Conservation (phyloP, 2,113 vertebrate species). For the Oreochromis spilurus region DNA sequence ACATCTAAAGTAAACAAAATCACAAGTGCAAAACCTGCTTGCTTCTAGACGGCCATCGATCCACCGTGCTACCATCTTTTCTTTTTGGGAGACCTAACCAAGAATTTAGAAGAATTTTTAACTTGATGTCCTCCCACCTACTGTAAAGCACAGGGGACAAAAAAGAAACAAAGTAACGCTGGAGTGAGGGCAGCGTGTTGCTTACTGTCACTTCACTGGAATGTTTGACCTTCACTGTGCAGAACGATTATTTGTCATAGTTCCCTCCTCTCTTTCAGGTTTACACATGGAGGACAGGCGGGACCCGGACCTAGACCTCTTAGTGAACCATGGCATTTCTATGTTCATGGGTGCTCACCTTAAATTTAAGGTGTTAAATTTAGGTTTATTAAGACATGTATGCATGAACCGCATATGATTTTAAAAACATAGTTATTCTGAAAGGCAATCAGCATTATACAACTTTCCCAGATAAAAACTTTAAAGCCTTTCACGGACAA, state of each 20-base stretch:
- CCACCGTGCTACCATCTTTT: neutral
- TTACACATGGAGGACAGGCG: neutral
- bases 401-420: neutral
- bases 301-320: neutral
- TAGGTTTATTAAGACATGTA: neutral
- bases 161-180: neutral
- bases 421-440: neutral
- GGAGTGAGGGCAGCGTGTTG: neutral
- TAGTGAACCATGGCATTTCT: neutral
- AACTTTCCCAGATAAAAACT: neutral
- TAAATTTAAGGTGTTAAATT: neutral
- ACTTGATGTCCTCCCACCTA: neutral
- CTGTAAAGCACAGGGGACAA: neutral
- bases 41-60: conserved; percentile 3
- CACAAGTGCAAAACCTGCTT: conserved; percentile 9
- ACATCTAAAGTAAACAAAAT: neutral
- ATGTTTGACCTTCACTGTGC: neutral
- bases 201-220: neutral
- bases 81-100: neutral
- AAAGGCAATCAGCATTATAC: neutral
- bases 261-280: neutral
- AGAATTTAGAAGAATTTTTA: neutral
- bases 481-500: neutral
- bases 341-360: neutral
- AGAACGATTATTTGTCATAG: neutral